These are phyloP conservation scores for Thamnophis sirtalis DNA, from an alignment of 2,113 vertebrate genomes.

Conservation along the genomic window DNA sequence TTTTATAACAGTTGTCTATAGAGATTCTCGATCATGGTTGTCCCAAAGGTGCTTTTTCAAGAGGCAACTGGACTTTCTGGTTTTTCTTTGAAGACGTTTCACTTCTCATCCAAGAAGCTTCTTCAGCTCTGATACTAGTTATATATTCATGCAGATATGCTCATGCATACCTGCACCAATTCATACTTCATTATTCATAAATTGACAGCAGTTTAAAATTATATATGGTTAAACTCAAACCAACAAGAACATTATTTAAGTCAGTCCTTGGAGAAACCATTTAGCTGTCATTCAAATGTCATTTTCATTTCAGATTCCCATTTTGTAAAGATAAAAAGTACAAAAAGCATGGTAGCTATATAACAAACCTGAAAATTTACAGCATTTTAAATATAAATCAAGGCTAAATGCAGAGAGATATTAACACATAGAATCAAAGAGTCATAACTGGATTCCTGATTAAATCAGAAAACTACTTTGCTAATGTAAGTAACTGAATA, in stretches of 20 bases:
- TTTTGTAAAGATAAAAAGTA: neutral
- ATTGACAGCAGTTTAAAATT: neutral
- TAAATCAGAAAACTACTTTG: neutral
- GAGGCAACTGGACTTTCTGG: no score
- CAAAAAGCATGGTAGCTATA: neutral
- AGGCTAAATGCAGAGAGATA: neutral
- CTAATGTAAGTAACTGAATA: neutral
- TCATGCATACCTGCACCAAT: neutral
- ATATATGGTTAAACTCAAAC: neutral
- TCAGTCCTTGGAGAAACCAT: neutral
- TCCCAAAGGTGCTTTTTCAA: no score
- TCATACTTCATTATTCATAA: neutral
- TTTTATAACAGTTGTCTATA: neutral
- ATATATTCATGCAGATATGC: neutral
- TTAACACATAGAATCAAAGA: neutral
- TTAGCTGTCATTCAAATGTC: neutral
- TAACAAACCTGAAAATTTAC: neutral
- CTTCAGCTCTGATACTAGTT: neutral
- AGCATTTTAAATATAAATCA: neutral
- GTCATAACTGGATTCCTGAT: neutral
- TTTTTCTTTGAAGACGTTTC: no score
- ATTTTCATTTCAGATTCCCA: neutral
- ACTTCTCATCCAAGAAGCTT: no score
- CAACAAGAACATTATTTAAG: neutral
- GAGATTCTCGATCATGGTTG: no score